Evolutionary conservation across 2,113 vertebrate species (phyloP), one percentile per base, ranked within the genome.

Genomic region (Clarias gariepinus): DNA sequence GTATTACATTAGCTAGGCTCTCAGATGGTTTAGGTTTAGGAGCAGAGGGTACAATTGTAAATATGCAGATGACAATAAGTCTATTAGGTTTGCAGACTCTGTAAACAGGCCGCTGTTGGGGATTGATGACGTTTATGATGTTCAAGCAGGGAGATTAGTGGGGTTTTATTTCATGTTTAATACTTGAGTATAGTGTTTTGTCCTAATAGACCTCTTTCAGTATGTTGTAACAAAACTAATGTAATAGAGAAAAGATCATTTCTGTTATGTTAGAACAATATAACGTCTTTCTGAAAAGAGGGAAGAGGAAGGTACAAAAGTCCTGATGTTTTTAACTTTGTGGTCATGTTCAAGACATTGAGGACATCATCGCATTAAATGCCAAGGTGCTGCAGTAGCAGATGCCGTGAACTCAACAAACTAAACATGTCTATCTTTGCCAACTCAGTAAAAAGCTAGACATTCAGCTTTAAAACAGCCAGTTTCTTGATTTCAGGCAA

Each of bases 1-100:
- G 66, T 83, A 83, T 68, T 80, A 61, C 76, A 90, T 90, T 90
- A 90, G 81, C 77, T 68, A 11, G 83, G 52, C 63, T 69, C 86
- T 86, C 84, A 53, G 68, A 82, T n/a, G 84, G 86, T 16, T 64
- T 82, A 68, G 55, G 71, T 64, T 69, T 82, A 16, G 55, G 78
- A 68, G 52, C 61, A 66, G 25, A 6, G 81, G 86, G 58, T 86
- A 81, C 18, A 28, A 53, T 36, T 53, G 73, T 64, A 25, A 81
- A 88, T 84, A 57, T 74, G 53, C 83, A 89, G 61, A 60, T n/a
- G 78, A 82, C 53, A 87, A 68, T n/a, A 83, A 81, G 52, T 52
- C 41, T 85, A 88, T 64, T 76, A 86, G 61, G 5, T 13, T 64
- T 88, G 84, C 84, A 77, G 57, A 19, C 25, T 53, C 33, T 81